Conservation (phyloP, 2,113 vertebrate genomes). For the Chaetura pelagica region DNA sequence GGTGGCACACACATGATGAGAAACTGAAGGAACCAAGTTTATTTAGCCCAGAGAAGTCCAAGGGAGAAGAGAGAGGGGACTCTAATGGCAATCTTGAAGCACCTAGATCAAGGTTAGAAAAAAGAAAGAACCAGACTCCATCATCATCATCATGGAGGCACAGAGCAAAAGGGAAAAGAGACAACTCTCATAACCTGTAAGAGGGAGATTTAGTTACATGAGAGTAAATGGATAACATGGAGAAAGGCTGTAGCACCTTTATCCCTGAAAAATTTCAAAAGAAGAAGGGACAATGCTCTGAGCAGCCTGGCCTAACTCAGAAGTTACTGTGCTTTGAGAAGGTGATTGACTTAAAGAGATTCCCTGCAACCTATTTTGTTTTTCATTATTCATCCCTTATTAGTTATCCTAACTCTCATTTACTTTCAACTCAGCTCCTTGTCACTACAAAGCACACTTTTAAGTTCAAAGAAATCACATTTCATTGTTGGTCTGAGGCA, state of each 20-base stretch:
- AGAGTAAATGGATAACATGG: not conserved
- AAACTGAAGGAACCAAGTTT: not conserved
- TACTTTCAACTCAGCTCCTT: not conserved
- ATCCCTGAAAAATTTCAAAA: not conserved
- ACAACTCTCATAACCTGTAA: not conserved
- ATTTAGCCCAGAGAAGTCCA: fast-evolving
- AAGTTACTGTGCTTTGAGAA: not conserved
- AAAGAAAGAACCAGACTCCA: not conserved
- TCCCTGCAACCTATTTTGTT: not conserved
- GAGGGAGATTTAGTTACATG: not conserved
- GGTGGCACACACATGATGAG: not conserved
- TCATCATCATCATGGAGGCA: not conserved
- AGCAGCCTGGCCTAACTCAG: not conserved
- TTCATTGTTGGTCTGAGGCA: not conserved
- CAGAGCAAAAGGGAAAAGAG: not conserved
- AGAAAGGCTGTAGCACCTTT: not conserved
- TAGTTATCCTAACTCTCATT: not conserved
- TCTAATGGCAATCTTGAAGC: not conserved
- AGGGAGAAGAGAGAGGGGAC: not conserved
- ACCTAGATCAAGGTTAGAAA: not conserved
- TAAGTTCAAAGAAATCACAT: not conserved
- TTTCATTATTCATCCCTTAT: not conserved
- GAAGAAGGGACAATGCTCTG: not conserved
- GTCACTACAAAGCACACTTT: not conserved
- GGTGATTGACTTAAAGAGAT: not conserved